Percentiles rank a stretch among this genome's conserved stretches.
Evolutionary conservation across 2,888 invertebrate species (phyloP).

Genomic region (Ochropleura plecta): DNA sequence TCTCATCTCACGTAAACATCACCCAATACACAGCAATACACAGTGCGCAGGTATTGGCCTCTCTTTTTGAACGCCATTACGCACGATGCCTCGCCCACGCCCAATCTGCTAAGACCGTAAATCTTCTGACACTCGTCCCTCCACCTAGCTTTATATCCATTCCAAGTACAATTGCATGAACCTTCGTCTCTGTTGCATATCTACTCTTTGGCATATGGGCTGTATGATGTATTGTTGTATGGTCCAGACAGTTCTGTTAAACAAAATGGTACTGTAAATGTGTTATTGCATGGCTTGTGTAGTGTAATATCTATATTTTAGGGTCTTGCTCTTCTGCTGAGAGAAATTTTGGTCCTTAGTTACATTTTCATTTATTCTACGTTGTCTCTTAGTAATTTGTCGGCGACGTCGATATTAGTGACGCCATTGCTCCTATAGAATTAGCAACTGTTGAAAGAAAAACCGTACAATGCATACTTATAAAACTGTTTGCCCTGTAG

Average conservation of each 20-base stretch:
- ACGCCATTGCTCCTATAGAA: no score
- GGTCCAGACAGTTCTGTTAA: constrained; percentile 37
- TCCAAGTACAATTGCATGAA: background rate
- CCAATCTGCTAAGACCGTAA: background rate
- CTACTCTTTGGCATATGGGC: constrained; percentile 17
- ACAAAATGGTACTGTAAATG: constrained; percentile 29
- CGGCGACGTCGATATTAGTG: no score
- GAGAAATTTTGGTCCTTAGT: background rate
- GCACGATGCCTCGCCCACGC: background rate
- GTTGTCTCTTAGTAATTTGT: background rate
- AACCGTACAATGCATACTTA: no score
- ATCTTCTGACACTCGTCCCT: background rate
- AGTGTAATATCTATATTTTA: constrained; percentile 8
- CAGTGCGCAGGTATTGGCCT: background rate
- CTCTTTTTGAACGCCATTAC: no score
- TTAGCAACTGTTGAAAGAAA: no score
- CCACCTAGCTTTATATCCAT: background rate
- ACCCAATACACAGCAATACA: background rate
- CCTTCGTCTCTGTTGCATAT: constrained; percentile 12
- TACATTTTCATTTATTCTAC: background rate
- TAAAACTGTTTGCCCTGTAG: no score
- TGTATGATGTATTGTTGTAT: constrained; percentile 45
- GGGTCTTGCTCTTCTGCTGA: background rate
- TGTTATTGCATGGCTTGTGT: constrained; percentile 11
- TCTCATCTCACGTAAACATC: background rate